Percentiles rank a stretch among this genome's conserved stretches.
Conservation (phyloP, 1,140 invertebrate species). For the Campodea augens region DNA sequence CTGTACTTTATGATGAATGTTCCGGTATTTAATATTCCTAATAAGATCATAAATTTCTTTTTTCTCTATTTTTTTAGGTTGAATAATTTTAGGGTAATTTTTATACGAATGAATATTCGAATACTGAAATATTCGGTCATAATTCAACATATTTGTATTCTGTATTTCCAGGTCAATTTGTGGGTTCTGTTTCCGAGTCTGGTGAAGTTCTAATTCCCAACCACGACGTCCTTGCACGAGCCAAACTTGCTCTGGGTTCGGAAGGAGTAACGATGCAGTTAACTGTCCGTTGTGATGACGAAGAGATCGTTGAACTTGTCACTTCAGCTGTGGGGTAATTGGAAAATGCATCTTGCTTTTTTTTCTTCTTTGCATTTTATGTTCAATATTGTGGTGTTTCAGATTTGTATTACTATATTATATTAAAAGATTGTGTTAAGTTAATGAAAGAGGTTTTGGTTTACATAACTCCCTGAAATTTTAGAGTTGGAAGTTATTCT, state of each 20-base stretch:
- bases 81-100: not conserved
- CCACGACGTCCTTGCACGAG: constrained; percentile 70
- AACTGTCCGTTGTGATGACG: constrained; percentile 36
- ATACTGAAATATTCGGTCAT: constrained; percentile 3
- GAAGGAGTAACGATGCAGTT: constrained; percentile 55
- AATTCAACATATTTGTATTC: not conserved
- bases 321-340: constrained; percentile 68
- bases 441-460: too few species aligned
- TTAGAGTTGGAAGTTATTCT: too few species aligned
- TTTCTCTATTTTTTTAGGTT: not conserved
- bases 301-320: constrained; percentile 56
- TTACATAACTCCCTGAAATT: too few species aligned
- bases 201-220: too few species aligned
- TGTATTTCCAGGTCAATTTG: constrained; percentile 29
- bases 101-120: not conserved
- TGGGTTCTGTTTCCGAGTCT: constrained; percentile 69
- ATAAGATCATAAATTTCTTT: too few species aligned
- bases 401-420: too few species aligned
- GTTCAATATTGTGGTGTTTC: too few species aligned
- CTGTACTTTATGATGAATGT: not conserved
- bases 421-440: too few species aligned
- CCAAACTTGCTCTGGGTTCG: constrained; percentile 55
- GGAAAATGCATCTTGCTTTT: too few species aligned
- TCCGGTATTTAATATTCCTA: constrained; percentile 3
- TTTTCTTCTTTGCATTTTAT: too few species aligned